Conservation (phyloP, 2,113 vertebrate species). For the Trichechus manatus region DNA sequence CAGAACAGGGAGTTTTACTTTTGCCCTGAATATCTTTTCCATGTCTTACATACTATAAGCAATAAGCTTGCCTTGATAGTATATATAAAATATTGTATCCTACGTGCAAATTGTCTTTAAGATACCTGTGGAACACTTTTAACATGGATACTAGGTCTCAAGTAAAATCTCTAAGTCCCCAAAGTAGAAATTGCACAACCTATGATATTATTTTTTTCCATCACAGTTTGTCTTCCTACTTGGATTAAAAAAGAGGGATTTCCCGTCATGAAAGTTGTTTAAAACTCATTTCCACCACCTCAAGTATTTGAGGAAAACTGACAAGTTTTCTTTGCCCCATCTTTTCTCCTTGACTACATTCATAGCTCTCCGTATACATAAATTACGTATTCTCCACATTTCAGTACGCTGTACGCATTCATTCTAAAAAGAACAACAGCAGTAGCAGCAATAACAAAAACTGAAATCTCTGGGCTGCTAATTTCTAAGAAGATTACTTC, state of each 20-base stretch:
- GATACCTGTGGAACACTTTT: background rate
- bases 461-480: background rate
- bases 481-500: slow-evolving; percentile 20
- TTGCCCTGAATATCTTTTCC: background rate
- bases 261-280: background rate
- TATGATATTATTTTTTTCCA: background rate
- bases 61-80: background rate
- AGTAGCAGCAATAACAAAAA: background rate
- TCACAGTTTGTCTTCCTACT: background rate
- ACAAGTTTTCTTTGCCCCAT: background rate
- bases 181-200: background rate
- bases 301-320: background rate
- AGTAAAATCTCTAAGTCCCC: background rate
- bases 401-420: background rate
- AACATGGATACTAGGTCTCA: background rate
- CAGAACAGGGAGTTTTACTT: background rate
- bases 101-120: background rate
- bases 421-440: background rate
- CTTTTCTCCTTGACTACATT: background rate
- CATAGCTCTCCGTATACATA: background rate
- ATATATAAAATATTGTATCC: background rate
- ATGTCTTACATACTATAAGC: background rate
- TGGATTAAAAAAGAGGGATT: background rate
- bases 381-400: background rate
- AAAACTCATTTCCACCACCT: background rate